These are phyloP conservation scores for Drosophila aff. DNA, from an alignment of 1,140 invertebrate species.

Conservation along the genomic window DNA sequence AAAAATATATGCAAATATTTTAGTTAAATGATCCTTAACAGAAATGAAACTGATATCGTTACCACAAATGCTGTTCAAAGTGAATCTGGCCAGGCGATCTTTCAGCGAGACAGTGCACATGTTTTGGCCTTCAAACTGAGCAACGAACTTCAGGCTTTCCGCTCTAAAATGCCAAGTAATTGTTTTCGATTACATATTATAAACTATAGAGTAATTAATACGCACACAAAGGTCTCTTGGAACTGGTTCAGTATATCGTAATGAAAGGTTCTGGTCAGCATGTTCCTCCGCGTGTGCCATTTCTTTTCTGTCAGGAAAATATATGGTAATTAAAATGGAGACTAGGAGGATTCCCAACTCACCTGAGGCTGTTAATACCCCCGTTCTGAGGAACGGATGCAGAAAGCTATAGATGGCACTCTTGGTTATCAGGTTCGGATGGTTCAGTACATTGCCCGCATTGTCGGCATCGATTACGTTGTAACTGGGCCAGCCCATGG, in stretches of 20 bases:
- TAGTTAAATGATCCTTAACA: neutral
- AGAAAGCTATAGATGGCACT: conserved; percentile 86
- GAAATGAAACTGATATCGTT: neutral
- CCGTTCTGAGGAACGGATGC: conserved; percentile 88
- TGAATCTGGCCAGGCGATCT: conserved; percentile 87
- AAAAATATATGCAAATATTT: neutral
- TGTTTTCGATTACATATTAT: conserved; percentile 87
- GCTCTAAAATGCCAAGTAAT: conserved; percentile 84
- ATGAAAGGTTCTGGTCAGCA: conserved; percentile 95
- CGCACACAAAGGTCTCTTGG: conserved; percentile 88
- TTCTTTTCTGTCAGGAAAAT: conserved; percentile 85
- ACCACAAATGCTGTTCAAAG: conserved; percentile 93
- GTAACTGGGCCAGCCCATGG: conserved; percentile 39
- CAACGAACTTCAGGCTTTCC: conserved; percentile 82
- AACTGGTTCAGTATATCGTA: conserved; percentile 91
- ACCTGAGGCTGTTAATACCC: conserved; percentile 89
- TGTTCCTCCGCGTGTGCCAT: conserved; percentile 92
- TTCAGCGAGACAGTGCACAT: conserved; percentile 46
- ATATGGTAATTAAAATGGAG: neutral
- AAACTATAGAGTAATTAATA: conserved; percentile 19
- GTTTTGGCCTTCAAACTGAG: conserved; percentile 30
- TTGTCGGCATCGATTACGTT: conserved; percentile 73
- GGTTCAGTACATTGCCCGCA: conserved; percentile 65
- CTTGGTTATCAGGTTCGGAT: conserved; percentile 69
- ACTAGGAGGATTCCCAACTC: neutral